Evolutionary conservation across 2,888 invertebrate species (phyloP).

Genomic region (Furcula furcula): DNA sequence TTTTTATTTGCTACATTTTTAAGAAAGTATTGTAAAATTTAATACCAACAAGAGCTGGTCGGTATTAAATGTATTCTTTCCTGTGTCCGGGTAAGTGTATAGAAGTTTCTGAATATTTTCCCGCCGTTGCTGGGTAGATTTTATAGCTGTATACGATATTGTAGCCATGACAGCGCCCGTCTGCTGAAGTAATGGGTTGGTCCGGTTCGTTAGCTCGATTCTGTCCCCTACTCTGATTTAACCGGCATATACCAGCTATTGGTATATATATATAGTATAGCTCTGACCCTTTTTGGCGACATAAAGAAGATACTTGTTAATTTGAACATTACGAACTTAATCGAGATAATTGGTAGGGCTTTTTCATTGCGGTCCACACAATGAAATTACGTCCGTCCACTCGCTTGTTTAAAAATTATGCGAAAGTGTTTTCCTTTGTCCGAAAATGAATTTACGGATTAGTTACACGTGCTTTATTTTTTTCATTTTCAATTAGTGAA

Average conservation of each 20-base stretch:
- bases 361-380: constrained; percentile 9
- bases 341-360: constrained; percentile 7
- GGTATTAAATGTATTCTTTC: too few species aligned
- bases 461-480: not conserved
- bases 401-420: constrained; percentile 5
- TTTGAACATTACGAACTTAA: constrained; percentile 19
- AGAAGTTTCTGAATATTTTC: constrained; percentile 22
- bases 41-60: too few species aligned
- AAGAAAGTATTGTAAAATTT: too few species aligned
- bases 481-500: not conserved
- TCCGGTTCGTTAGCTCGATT: constrained; percentile 46
- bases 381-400: constrained; percentile 11
- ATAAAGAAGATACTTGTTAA: constrained; percentile 19
- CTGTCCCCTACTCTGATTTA: constrained; percentile 29
- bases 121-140: constrained; percentile 15
- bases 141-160: constrained; percentile 20
- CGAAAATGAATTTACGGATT: constrained; percentile 1
- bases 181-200: constrained; percentile 41
- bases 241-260: constrained; percentile 9
- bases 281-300: constrained; percentile 17
- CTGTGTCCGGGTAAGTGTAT: constrained; percentile 9
- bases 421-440: constrained; percentile 5
- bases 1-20: too few species aligned
- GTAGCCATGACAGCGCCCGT: constrained; percentile 33
- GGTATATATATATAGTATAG: constrained; percentile 8